Percentiles rank a stretch among this genome's conserved stretches.
These are phyloP conservation scores for Hylaeus volcanicus DNA, from an alignment of 1,140 invertebrate genomes.

Conservation along the genomic window DNA sequence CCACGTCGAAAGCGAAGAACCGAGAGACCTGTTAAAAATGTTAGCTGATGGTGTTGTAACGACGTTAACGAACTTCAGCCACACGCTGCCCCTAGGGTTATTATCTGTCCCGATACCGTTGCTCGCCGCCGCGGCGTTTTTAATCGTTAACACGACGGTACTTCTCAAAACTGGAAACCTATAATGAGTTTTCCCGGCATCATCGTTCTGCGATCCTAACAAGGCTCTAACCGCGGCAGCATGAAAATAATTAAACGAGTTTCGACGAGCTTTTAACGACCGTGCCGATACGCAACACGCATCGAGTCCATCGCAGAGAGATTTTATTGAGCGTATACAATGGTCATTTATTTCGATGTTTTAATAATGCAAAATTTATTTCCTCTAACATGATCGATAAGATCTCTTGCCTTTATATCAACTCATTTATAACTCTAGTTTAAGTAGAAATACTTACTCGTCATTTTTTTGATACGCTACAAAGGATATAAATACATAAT, in stretches of 20 bases:
- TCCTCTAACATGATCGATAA: no score
- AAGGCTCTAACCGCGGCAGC: slow-evolving; percentile 41
- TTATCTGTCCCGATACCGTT: slow-evolving; percentile 38
- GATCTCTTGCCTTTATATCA: no score
- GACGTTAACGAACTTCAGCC: slow-evolving; percentile 50
- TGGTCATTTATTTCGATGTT: no score
- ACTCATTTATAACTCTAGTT: no score
- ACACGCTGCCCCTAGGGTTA: slow-evolving; percentile 1
- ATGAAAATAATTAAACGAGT: slow-evolving; percentile 66
- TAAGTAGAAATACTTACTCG: no score
- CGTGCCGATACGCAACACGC: slow-evolving; percentile 46
- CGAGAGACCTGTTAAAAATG: slow-evolving; percentile 44
- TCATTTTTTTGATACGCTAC: no score
- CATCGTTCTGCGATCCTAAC: slow-evolving; percentile 53
- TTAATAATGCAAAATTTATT: no score
- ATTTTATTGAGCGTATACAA: no score
- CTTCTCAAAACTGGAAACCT: slow-evolving; percentile 55
- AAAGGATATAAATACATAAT: no score
- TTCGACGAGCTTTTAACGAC: slow-evolving; percentile 61
- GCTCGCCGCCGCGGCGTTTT: slow-evolving; percentile 20
- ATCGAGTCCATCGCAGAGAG: slow-evolving; percentile 4
- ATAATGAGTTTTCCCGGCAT: slow-evolving; percentile 58
- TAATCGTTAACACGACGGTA: slow-evolving; percentile 47
- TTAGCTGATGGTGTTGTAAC: slow-evolving; percentile 18
- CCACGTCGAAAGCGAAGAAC: slow-evolving; percentile 9